Evolutionary conservation across 1,140 invertebrate genomes (phyloP), one percentile per base, ranked within the genome.

Genomic region (Trinorchestia longiramus): DNA sequence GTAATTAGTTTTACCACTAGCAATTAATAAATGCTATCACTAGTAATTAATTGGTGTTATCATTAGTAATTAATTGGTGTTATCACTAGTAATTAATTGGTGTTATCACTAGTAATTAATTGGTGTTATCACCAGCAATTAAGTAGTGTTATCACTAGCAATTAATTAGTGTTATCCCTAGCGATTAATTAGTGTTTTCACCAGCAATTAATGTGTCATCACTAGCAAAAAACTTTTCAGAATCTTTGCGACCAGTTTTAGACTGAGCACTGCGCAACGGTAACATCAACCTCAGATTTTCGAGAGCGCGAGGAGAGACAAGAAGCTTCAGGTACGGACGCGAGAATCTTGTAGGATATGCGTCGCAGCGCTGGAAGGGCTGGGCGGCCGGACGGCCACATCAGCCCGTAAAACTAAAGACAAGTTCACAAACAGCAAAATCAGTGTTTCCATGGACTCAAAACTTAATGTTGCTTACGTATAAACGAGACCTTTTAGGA

Each of bases 341-440:
- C 92, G 92, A 94, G 92, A 94, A 94, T 94, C 92, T 94, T 28
- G 41, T 28, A 44, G 92, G 92, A 94, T 94, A 36, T 94, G 92
- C 92, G 92, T 94, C 92, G 92, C 92, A 94, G 92, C 92, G 92
- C 92, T 94, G 44, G 8, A 11, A 43, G 36, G 92, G 41, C 88
- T 41, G 41, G 88, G n/a, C 88, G 15, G 88, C 43, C 43, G 15
- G 15, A 28, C n/a, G 88, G 88, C 88, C 88, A 42, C 23, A 90
- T 19, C 8, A 41, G 88, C 88, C 88, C 43, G 36, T 90, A 42
- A 77, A 53, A 77, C 28, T 11, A 77, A 77, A 36, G 62, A 77
- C 62, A 77, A 77, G 11, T 77, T 77, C 1, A 77, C 11, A 36
- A 77, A 77, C 62, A 36, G 11, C 8, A 77, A 77, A 77, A 19